Conservation (phyloP, 2,888 invertebrate genomes). For the Macrophya annulata region DNA sequence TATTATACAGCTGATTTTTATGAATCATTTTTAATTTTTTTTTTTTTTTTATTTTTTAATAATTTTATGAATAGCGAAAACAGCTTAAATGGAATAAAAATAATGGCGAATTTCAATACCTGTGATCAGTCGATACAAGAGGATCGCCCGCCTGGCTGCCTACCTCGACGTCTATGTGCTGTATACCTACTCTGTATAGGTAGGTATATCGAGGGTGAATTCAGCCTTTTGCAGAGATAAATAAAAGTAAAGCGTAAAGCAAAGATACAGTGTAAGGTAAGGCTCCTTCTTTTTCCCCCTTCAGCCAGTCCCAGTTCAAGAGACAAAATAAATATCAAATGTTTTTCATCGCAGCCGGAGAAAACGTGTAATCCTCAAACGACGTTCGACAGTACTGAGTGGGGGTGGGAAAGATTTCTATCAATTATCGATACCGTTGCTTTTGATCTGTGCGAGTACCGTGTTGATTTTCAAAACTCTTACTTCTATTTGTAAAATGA, state of each 20-base stretch:
- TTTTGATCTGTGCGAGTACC: conserved; percentile 74
- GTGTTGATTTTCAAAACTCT: conserved; percentile 77
- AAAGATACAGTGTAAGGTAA: conserved; percentile 61
- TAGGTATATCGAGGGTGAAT: conserved; percentile 50
- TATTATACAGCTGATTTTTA: conserved; percentile 29
- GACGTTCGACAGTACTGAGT: conserved; percentile 60
- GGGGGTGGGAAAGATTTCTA: conserved; percentile 71
- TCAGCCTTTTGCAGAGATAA: conserved; percentile 68
- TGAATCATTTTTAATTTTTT: not conserved
- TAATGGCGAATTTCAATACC: conserved; percentile 33
- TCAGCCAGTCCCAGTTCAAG: conserved; percentile 58
- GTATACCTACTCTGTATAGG: not conserved
- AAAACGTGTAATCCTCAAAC: conserved; percentile 75
- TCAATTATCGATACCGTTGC: conserved; percentile 77
- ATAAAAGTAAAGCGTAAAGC: conserved; percentile 70
- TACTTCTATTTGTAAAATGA: conserved; percentile 22
- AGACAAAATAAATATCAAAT: conserved; percentile 73
- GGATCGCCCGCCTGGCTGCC: conserved; percentile 4
- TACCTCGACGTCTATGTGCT: not conserved
- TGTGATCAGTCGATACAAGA: conserved; percentile 47
- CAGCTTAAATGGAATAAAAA: conserved; percentile 32
- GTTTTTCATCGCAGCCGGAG: conserved; percentile 67
- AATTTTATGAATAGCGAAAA: not conserved
- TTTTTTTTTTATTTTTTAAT: not conserved
- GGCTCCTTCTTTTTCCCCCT: conserved; percentile 62